Evolutionary conservation across 2,888 invertebrate species (phyloP).

Genomic region (Ophion ventricosus): DNA sequence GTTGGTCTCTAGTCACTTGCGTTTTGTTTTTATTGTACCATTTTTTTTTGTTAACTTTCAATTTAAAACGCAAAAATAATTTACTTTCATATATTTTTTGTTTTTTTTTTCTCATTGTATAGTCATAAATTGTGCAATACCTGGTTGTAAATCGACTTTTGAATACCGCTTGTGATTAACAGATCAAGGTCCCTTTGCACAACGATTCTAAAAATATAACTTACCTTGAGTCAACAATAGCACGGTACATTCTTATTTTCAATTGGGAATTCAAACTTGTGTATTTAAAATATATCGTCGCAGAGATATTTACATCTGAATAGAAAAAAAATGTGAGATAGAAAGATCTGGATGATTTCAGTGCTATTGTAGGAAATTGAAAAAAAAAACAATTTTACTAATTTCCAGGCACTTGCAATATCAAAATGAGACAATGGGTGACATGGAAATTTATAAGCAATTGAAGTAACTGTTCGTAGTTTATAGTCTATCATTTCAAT

Average conservation of each 20-base stretch:
- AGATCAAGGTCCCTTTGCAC: conserved; percentile 44
- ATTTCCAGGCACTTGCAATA: no score
- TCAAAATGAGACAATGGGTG: no score
- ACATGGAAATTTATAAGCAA: no score
- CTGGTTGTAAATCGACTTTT: conserved; percentile 42
- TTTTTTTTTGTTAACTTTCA: background rate
- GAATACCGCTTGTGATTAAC: conserved; percentile 32
- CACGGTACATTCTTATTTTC: conserved; percentile 42
- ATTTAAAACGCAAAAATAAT: background rate
- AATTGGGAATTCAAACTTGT: background rate
- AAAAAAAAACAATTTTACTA: no score
- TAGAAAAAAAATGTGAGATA: no score
- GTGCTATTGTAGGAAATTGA: no score
- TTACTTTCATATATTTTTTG: background rate
- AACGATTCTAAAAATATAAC: conserved; percentile 54
- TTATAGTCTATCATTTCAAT: no score
- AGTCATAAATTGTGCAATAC: background rate
- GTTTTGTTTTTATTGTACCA: background rate
- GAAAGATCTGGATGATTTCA: no score
- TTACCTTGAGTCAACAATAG: conserved; percentile 54
- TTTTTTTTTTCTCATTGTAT: background rate
- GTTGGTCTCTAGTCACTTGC: conserved; percentile 14
- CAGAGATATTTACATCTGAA: background rate
- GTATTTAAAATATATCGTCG: background rate
- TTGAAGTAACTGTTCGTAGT: no score